phyloP scores from a whole-genome alignment of 37 sponge, comb jelly and placozoan species.

The Amphimedon queenslandica region DNA sequence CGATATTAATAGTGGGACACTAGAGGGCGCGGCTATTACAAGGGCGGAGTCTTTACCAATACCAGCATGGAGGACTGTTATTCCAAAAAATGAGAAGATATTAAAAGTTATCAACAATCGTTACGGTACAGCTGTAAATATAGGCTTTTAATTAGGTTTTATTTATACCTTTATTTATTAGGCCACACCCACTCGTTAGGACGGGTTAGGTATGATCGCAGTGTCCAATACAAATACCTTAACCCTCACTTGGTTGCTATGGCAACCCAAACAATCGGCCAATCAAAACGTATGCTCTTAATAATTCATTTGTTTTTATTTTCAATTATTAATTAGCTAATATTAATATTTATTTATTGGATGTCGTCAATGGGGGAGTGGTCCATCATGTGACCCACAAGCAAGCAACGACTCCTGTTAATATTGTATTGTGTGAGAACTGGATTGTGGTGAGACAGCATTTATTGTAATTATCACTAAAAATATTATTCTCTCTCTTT shows the following conservation, averaged over 20 bases:
- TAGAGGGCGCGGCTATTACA: neutral
- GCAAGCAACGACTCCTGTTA: slow-evolving; percentile 70
- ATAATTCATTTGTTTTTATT: neutral
- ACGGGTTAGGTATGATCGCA: slow-evolving; percentile 58
- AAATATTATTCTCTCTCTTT: no score
- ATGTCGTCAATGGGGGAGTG: slow-evolving; percentile 78
- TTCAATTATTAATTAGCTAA: slow-evolving; percentile 12
- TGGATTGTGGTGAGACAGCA: slow-evolving; percentile 77
- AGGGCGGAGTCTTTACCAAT: neutral
- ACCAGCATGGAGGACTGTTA: neutral
- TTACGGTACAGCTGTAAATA: no score
- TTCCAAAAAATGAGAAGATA: neutral
- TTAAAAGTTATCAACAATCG: neutral
- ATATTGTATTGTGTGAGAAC: slow-evolving; percentile 83
- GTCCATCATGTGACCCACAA: slow-evolving; percentile 74
- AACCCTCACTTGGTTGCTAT: slow-evolving; percentile 91
- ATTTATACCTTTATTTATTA: neutral
- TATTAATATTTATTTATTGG: slow-evolving; percentile 71
- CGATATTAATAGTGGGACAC: neutral
- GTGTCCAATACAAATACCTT: slow-evolving; percentile 90
- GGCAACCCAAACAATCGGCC: slow-evolving; percentile 66
- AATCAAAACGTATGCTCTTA: slow-evolving; percentile 44
- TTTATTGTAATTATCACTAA: no score
- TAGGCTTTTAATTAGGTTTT: no score
- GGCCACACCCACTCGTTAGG: slow-evolving; percentile 48